Evolutionary conservation across 30 jellyfish, hydroid and myxozoan species (phyloP), one percentile per base, ranked within the genome.

Genomic region (Chironex yamaguchii): DNA sequence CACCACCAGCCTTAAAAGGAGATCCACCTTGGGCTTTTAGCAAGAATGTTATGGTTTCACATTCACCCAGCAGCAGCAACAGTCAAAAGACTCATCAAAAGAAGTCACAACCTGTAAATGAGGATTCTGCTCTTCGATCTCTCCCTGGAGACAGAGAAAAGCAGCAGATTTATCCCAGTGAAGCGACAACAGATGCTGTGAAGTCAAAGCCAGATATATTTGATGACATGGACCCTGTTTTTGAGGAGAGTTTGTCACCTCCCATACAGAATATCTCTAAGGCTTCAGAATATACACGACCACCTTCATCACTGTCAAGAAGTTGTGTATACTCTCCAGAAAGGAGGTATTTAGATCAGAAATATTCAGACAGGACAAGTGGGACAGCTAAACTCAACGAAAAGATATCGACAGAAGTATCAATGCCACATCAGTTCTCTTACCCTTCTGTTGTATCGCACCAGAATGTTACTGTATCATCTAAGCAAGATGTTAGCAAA

Each of bases 1-100:
- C 71, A 36, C 32, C 93, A 3, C 17, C 79, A 29, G 20, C 79
- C 0, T 31, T 66, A 27, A 88, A 78, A 36, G 89, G 68, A 17
- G 96, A 79, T 14, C 51, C n/a, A 6, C 67, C 80, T 3, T 25
- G 80, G 25, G 23, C 53, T 21, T 25, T 17, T 17, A 20, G 3
- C 22, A 17, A 17, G 4, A 14, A 21, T n/a, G 22, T 20, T 67
- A 25, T 20, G 12, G 6, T 67, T 4, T 17, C 31, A 29, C 12
- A 17, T 17, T 13, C 73, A 22, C n/a, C n/a, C n/a, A n/a, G n/a
- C n/a, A 17, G n/a, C 67, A 11, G 69, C 9, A 17, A 6, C 17
- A 42, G 13, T 6, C 58, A 42, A 9, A 42, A 42, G 17, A 17
- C 58, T 42, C 13, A 17, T 42, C 58, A 42, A 42, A 42, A 42